Evolutionary conservation across 2,888 invertebrate species (phyloP).

Genomic region (Mesorhabditis belari): DNA sequence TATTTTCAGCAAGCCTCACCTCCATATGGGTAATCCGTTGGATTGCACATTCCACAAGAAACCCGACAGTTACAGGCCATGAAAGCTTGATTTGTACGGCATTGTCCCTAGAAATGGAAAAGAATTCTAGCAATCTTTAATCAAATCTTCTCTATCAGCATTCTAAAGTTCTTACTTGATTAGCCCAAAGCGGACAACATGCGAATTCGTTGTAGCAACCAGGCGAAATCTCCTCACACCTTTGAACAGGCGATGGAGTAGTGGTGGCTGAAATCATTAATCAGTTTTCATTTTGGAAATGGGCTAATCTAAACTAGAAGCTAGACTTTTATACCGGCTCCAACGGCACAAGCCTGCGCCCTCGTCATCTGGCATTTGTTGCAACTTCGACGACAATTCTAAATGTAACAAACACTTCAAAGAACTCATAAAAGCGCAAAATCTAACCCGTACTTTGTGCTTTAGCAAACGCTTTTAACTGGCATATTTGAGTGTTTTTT

Average conservation of each 20-base stretch:
- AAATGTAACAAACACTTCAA: neutral
- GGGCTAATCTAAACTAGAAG: neutral
- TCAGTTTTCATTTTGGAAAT: neutral
- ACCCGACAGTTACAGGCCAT: slow-evolving; percentile 43
- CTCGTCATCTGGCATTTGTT: slow-evolving; percentile 30
- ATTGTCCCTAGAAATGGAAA: neutral
- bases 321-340: neutral
- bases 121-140: neutral
- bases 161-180: slow-evolving; percentile 19
- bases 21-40: slow-evolving; percentile 33
- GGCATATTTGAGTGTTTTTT: too few relatives aligned
- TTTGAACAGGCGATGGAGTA: slow-evolving; percentile 1
- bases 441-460: too few relatives aligned
- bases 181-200: slow-evolving; percentile 41
- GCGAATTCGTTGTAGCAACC: slow-evolving; percentile 46
- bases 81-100: slow-evolving; percentile 20
- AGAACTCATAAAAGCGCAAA: neutral
- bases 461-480: too few relatives aligned
- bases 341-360: slow-evolving; percentile 31
- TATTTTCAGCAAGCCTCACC: slow-evolving; percentile 14
- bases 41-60: slow-evolving; percentile 36
- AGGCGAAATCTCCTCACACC: slow-evolving; percentile 14
- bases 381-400: slow-evolving; percentile 44
- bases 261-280: neutral
- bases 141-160: neutral